Conservation (phyloP, 2,888 invertebrate genomes). For the Caenorhabditis sp. region DNA sequence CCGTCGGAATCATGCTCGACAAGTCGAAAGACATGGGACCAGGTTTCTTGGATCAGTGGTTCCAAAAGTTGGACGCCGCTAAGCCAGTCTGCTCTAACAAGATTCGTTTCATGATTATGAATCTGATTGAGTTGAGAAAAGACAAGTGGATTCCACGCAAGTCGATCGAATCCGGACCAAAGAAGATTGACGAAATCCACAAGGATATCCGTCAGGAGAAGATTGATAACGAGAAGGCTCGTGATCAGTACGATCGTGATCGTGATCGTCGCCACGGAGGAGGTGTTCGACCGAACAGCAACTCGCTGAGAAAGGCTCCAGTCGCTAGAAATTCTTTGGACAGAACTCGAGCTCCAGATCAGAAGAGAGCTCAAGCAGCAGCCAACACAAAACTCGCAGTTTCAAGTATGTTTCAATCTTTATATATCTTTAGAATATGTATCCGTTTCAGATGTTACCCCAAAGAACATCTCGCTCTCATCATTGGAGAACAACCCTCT, state of each 20-base stretch:
- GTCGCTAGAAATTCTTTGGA: constrained; percentile 66
- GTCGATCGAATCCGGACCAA: constrained; percentile 72
- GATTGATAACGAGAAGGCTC: constrained; percentile 65
- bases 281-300: constrained; percentile 48
- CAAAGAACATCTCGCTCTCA: constrained; percentile 50
- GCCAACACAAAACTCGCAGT: constrained; percentile 54
- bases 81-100: constrained; percentile 64
- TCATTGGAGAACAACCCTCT: constrained; percentile 28
- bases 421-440: not conserved
- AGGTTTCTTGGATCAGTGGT: constrained; percentile 63
- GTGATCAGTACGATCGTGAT: constrained; percentile 66
- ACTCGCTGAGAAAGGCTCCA: constrained; percentile 49
- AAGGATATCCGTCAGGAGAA: constrained; percentile 72
- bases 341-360: constrained; percentile 50
- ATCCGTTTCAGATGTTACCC: constrained; percentile 44
- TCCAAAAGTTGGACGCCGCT: constrained; percentile 51
- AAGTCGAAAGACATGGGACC: constrained; percentile 3
- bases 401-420: constrained; percentile 25
- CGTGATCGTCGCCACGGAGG: constrained; percentile 51
- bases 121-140: constrained; percentile 69
- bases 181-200: constrained; percentile 76
- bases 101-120: constrained; percentile 76
- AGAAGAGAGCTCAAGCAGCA: constrained; percentile 55
- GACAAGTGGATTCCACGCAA: constrained; percentile 71
- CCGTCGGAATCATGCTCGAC: constrained; percentile 50